phyloP scores from a whole-genome alignment of 2,888 invertebrate genomes.

The Apoda limacodes region DNA sequence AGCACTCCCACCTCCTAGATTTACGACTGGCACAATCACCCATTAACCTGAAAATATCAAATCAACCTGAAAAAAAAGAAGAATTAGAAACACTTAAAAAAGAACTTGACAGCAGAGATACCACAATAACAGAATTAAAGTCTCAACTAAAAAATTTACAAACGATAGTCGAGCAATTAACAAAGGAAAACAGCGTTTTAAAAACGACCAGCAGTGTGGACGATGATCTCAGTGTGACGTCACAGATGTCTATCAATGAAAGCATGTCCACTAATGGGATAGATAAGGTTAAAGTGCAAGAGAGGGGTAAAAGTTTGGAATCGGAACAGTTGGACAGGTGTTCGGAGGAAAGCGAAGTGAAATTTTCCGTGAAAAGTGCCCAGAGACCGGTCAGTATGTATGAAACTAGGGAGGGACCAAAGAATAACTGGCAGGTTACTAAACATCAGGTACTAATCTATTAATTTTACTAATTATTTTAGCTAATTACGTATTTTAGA shows the following conservation, averaged over 20 bases:
- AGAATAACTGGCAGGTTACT: conserved; percentile 71
- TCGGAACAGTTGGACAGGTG: conserved; percentile 39
- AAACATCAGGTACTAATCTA: conserved; percentile 68
- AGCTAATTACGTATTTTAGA: conserved; percentile 4
- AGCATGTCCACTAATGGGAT: conserved; percentile 29
- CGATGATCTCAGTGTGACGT: conserved; percentile 51
- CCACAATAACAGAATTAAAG: conserved; percentile 74
- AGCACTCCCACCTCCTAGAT: conserved; percentile 29
- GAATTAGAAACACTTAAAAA: conserved; percentile 51
- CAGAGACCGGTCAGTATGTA: conserved; percentile 91
- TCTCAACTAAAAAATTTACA: conserved; percentile 73
- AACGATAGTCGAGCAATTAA: conserved; percentile 79
- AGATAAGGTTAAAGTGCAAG: conserved; percentile 33
- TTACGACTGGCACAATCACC: conserved; percentile 31
- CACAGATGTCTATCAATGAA: conserved; percentile 48
- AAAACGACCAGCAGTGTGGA: conserved; percentile 66
- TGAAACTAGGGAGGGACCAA: conserved; percentile 81
- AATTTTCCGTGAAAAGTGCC: conserved; percentile 42
- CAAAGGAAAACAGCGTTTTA: conserved; percentile 83
- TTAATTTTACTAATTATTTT: conserved; percentile 42
- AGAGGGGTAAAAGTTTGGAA: conserved; percentile 55
- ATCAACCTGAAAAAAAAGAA: conserved; percentile 25
- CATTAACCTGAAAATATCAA: conserved; percentile 15
- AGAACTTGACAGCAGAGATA: conserved; percentile 73
- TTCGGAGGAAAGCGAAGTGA: conserved; percentile 61